Evolutionary conservation across 2,797 vertebrate species (phyloP), one percentile per base, ranked within the genome.

Genomic region (Champsocephalus gunnari): DNA sequence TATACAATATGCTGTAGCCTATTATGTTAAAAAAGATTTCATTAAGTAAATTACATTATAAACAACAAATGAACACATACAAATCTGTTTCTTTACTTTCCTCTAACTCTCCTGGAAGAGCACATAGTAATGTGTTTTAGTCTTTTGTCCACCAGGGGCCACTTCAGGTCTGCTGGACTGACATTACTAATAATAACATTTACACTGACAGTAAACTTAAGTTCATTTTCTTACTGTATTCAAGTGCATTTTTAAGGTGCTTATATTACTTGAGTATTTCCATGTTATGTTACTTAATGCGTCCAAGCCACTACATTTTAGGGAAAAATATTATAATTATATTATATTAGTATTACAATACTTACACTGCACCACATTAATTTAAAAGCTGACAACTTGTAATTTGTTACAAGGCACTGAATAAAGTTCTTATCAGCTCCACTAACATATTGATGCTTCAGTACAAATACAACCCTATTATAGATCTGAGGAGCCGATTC

Each of bases 61-160:
- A 14, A 51, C 32, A 38, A 64, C 32, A 13, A 21, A 44, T 4
- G 12, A n/a, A 34, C 34, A 45, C 5, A 9, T n/a, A 28, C 28
- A 28, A 5, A 28, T 28, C 28, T 28, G 9, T 38, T 28, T 66
- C 10, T 41, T 28, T 17, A 28, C n/a, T 12, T 21, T 3, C 49
- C 38, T 24, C 38, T 47, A 45, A 34, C 24, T 61, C n/a, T 38
- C 13, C 12, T 19, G 3, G 3, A 12, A 6, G 5, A 3, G 7
- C 53, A 61, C 9, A 13, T 17, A 63, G 12, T 45, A 3, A 21
- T 51, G 69, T 64, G 10, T 21, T 65, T 34, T 13, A 24, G 4
- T 60, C 32, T 50, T 71, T 9, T 73, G 56, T 79, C 86, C 84
- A 51, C 70, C 45, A 81, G 86, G 73, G 47, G 82, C 2, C 88